These are phyloP conservation scores for Panulirus ornatus DNA, from an alignment of 1,140 invertebrate genomes.

Conservation along the genomic window DNA sequence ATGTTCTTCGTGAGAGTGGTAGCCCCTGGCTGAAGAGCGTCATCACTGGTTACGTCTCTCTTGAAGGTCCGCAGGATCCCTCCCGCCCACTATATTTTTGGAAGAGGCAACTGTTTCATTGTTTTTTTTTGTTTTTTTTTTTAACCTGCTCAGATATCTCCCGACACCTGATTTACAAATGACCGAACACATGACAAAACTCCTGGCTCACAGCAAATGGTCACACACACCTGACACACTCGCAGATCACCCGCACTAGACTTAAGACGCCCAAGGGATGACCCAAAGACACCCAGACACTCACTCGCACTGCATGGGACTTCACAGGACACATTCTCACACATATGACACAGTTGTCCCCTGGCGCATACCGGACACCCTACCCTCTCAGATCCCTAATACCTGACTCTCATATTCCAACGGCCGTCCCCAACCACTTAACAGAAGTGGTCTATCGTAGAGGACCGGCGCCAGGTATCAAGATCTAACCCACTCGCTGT, in stretches of 20 bases:
- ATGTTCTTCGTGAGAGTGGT: neutral
- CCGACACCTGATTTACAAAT: neutral
- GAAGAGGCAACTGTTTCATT: neutral
- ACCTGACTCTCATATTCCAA: too few species aligned
- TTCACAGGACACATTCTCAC: neutral
- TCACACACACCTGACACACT: neutral
- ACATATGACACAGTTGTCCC: too few species aligned
- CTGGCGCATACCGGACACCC: too few species aligned
- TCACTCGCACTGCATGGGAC: neutral
- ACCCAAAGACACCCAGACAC: neutral
- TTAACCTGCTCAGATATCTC: neutral
- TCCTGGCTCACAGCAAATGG: neutral
- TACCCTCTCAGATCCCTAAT: too few species aligned
- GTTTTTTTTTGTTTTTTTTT: conserved; percentile 3
- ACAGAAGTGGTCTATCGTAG: too few species aligned
- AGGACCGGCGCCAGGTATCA: too few species aligned
- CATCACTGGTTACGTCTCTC: too few species aligned
- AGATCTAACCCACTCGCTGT: too few species aligned
- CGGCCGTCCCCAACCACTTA: too few species aligned
- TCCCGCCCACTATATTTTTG: neutral
- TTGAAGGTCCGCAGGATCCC: neutral
- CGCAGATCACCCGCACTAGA: too few species aligned
- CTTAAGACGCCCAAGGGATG: too few species aligned
- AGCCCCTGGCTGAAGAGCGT: too few species aligned
- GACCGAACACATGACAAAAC: neutral